These are phyloP conservation scores for Stichodactyla mertensii DNA, from an alignment of 64 coral and sea anemone genomes.

Conservation along the genomic window DNA sequence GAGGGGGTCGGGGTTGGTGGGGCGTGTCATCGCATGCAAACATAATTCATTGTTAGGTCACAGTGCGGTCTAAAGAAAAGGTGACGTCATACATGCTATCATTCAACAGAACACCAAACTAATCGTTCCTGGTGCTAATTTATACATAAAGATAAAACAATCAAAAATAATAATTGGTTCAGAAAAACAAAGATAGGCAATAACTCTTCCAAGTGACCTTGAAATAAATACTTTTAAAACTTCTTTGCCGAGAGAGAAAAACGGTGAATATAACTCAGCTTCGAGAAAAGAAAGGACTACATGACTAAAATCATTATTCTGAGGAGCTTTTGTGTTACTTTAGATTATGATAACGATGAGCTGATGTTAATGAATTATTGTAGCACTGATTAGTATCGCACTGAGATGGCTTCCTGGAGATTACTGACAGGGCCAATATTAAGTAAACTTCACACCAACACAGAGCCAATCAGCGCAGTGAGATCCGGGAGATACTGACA, in stretches of 20 bases:
- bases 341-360: neutral
- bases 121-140: neutral
- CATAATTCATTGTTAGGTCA: neutral
- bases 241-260: neutral
- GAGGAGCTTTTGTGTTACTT: conserved; percentile 3
- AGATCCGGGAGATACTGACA: neutral
- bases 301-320: neutral
- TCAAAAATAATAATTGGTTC: too few species aligned
- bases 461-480: neutral
- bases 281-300: neutral
- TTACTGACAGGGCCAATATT: too few species aligned
- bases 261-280: neutral
- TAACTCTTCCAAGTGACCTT: neutral
- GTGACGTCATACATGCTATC: neutral
- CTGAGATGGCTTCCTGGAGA: neutral
- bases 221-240: neutral
- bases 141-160: neutral
- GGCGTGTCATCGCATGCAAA: neutral
- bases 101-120: neutral
- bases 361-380: neutral
- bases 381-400: neutral
- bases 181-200: neutral
- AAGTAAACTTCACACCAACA: too few species aligned
- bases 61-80: neutral
- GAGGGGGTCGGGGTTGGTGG: neutral